Evolutionary conservation across 2,797 vertebrate genomes (phyloP).

Genomic region (Hyperoplus immaculatus): DNA sequence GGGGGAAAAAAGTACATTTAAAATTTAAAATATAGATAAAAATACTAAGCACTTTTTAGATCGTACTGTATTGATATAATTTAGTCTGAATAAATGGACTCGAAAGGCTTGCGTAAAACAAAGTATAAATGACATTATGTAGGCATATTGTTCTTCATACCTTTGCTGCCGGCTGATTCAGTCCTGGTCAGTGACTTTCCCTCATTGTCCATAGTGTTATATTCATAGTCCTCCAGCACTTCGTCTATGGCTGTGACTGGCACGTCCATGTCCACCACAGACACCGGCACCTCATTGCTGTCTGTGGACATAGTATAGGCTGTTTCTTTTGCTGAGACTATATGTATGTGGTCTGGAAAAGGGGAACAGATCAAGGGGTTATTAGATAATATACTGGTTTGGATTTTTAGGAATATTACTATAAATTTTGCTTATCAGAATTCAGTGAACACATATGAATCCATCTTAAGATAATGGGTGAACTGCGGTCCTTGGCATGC

Average conservation of each 20-base stretch:
- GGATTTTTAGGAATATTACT: neutral
- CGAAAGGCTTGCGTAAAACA: neutral
- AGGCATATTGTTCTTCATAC: constrained; percentile 32
- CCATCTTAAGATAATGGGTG: neutral
- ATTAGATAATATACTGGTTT: neutral
- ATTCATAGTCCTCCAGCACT: constrained; percentile 79
- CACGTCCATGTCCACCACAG: constrained; percentile 83
- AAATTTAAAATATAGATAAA: neutral
- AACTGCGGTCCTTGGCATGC: neutral
- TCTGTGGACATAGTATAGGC: constrained; percentile 59
- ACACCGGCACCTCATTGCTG: constrained; percentile 55
- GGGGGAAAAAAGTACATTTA: constrained; percentile 5
- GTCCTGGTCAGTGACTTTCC: constrained; percentile 41
- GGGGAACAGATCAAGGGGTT: neutral
- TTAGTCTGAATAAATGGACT: neutral
- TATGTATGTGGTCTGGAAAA: constrained; percentile 76
- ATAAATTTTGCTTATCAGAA: neutral
- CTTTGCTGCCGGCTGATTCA: constrained; percentile 64
- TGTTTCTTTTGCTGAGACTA: constrained; percentile 59
- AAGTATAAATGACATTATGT: neutral
- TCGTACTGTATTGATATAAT: neutral
- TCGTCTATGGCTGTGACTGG: constrained; percentile 95
- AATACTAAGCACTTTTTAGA: neutral
- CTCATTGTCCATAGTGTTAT: constrained; percentile 56
- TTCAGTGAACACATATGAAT: neutral